Percentiles rank a stretch among this genome's conserved stretches.
Conservation (phyloP, 2,797 vertebrate species). For the Microtus obscurus region DNA sequence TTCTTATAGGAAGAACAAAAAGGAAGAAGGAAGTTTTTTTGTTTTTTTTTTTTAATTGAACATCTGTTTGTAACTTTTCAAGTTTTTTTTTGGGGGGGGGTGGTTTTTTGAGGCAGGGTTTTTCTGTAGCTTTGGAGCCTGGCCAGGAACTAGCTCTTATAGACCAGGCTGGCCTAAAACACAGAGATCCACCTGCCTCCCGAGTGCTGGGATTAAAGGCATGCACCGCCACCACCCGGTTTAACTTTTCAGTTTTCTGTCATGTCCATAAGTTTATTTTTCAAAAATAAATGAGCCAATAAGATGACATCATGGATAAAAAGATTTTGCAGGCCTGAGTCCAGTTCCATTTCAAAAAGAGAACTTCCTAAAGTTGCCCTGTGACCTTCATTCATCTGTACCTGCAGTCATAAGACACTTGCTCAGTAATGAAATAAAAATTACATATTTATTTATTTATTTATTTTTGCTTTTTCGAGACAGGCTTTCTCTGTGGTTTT, state of each 20-base stretch:
- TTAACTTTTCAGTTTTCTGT: not conserved
- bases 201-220: no score
- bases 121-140: no score
- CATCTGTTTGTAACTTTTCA: not conserved
- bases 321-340: not conserved
- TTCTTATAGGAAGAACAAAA: not conserved
- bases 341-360: not conserved
- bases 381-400: not conserved
- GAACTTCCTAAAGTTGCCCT: not conserved
- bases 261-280: not conserved
- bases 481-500: no score
- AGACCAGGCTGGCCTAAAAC: no score
- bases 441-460: not conserved
- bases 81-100: no score
- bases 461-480: no score
- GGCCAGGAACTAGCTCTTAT: no score
- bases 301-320: not conserved
- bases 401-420: not conserved
- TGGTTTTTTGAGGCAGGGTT: no score
- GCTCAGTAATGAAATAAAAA: not conserved
- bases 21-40: no score
- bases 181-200: no score
- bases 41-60: no score
- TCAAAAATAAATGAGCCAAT: not conserved
- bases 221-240: accelerated